Percentiles rank a stretch among this genome's conserved stretches.
Conservation (phyloP, 1,140 invertebrate species). For the Gryllus bimaculatus region DNA sequence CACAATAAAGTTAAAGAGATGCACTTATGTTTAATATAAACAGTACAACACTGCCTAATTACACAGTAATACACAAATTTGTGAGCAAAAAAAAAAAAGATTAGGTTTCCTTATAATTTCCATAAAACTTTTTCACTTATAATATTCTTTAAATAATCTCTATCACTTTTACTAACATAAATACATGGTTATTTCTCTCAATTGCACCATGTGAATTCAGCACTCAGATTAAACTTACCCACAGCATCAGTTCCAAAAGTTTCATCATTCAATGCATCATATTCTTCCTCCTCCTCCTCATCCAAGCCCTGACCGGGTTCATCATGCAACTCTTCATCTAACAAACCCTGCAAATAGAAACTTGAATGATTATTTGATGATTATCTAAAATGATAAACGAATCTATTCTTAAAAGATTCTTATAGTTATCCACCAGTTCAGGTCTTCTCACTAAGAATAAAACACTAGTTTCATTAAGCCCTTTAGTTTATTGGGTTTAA, state of each 20-base stretch:
- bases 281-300: conserved; percentile 65
- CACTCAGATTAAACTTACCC: conserved; percentile 21
- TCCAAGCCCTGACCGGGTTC: conserved; percentile 17
- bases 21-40: no score
- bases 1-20: no score
- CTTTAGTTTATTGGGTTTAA: background rate
- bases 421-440: background rate
- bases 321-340: conserved; percentile 18
- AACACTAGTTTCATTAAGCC: background rate
- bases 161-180: no score
- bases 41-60: no score
- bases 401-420: background rate
- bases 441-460: background rate
- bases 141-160: no score
- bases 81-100: no score
- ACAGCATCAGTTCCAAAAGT: conserved; percentile 67
- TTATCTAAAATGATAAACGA: background rate
- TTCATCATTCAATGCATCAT: conserved; percentile 83
- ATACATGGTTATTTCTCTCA: no score
- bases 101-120: no score
- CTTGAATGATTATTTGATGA: background rate
- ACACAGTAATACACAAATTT: no score
- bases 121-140: no score
- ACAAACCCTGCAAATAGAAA: conserved; percentile 7
- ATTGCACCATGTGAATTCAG: no score